Evolutionary conservation across 2,113 vertebrate species (phyloP), one percentile per base, ranked within the genome.

Genomic region (Bostrychus sinensis): DNA sequence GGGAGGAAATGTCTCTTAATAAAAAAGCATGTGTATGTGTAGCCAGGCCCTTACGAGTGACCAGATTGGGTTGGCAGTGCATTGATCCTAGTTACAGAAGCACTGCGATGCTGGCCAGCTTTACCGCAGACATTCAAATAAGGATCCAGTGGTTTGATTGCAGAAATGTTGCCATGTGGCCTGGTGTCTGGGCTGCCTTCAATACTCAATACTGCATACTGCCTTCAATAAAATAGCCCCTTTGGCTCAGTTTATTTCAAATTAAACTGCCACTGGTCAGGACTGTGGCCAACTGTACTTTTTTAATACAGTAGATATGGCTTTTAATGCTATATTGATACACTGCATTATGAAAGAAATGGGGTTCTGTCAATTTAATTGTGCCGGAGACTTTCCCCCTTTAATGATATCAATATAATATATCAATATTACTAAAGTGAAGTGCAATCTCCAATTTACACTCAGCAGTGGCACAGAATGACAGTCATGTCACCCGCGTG

Each of bases 1-100:
- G 20, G 20, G 12, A 46, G 22, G 43, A 46, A 46, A 46, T 46
- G 43, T 46, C 43, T 46, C 9, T 23, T 23, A 46, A 46, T 46
- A 46, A 46, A 46, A 46, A 23, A 17, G 20, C 23, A 20, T 23
- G 43, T 46, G 22, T 13, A 23, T 46, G 20, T 11, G 22, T 13
- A 46, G 43, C 22, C 43, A 45, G 42, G 8, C 45, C 6, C 1
- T 51, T 51, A 3, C 1, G n/a, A 51, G 48, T 51, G 48, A n/a
- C 23, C 48, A 13, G 14, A 51, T 14, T 51, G 25, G 9, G 22
- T 28, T 26, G 48, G 48, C 48, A 51, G 48, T 28, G 13, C 0
- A 28, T 50, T 23, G 7, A n/a, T 28, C 48, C 25, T 51, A 9
- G 48, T 51, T 4, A 14, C 2, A 14, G 13, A 14, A 39, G 37